Percentiles rank a stretch among this genome's conserved stretches.
Conservation (phyloP, 2,797 vertebrate genomes). For the Parauchenoglanis ngamensis region DNA sequence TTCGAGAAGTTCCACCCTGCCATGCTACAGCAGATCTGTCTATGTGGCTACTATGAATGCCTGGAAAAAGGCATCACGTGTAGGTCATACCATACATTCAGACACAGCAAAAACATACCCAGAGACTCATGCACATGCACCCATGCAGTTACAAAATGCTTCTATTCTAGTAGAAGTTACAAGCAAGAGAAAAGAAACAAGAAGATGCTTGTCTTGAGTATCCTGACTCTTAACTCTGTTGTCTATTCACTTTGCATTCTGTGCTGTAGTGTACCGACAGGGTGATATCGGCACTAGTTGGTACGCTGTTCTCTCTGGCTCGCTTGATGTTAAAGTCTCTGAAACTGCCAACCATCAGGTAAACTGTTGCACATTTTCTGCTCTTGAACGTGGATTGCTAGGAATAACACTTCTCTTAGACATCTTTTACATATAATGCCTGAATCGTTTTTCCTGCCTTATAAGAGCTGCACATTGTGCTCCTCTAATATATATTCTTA, state of each 20-base stretch:
- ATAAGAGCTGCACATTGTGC: background rate
- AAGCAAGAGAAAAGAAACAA: constrained; percentile 20
- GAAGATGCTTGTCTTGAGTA: constrained; percentile 22
- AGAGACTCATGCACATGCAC: background rate
- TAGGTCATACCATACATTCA: constrained; percentile 69
- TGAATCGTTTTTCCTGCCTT: background rate
- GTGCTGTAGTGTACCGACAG: constrained; percentile 88
- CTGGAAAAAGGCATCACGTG: constrained; percentile 95
- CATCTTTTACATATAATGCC: background rate
- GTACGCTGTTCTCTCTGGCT: constrained; percentile 96
- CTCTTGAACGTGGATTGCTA: background rate
- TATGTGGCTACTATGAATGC: constrained; percentile 92
- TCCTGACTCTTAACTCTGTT: constrained; percentile 22
- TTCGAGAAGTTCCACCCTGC: constrained; percentile 92
- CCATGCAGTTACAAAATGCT: background rate
- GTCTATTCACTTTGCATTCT: constrained; percentile 1
- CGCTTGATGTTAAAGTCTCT: constrained; percentile 97
- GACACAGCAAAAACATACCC: background rate
- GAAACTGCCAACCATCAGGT: constrained; percentile 98
- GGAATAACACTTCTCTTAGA: background rate
- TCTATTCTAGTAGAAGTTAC: background rate
- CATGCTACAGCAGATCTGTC: constrained; percentile 93
- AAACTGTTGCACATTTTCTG: constrained; percentile 44
- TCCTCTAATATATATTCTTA: background rate
- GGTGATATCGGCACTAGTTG: constrained; percentile 97